A percentile compares a stretch with the other conserved stretches of the same genome.
Conservation (phyloP, 2,113 vertebrate genomes). For the Castor canadensis region DNA sequence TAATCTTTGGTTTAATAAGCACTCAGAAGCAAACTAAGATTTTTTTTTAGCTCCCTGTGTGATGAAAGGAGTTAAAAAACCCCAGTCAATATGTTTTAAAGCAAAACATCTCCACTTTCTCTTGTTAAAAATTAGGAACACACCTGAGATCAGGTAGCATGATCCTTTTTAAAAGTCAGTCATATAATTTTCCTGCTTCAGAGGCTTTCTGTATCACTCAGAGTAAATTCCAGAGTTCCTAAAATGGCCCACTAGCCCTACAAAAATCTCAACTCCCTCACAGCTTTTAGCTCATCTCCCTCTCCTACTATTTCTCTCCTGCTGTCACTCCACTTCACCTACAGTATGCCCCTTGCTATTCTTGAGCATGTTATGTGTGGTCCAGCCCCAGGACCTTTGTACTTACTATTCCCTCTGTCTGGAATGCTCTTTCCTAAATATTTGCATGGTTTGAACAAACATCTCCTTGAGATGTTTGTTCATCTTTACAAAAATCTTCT, state of each 20-base stretch:
- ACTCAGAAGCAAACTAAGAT: not conserved
- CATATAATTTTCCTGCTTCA: not conserved
- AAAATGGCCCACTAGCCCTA: not conserved
- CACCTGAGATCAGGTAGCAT: not conserved
- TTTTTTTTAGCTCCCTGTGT: not conserved
- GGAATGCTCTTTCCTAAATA: not conserved
- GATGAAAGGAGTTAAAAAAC: not conserved
- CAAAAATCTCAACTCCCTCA: not conserved
- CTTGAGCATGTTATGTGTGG: not conserved
- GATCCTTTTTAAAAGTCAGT: not conserved
- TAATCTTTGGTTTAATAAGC: not conserved
- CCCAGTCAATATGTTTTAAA: not conserved
- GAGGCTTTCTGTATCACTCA: not conserved
- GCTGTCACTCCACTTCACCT: not conserved
- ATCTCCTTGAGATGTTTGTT: not conserved
- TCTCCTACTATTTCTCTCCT: not conserved
- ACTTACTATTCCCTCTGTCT: not conserved
- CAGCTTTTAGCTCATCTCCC: not conserved
- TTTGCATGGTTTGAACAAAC: not conserved
- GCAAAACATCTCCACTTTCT: not conserved
- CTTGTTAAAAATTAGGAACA: not conserved
- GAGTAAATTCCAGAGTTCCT: not conserved
- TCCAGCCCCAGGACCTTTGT: not conserved
- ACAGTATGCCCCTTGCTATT: not conserved
- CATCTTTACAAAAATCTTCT: not conserved